Percentiles rank a stretch among this genome's conserved stretches.
Conservation (phyloP, 1,140 invertebrate species). For the Matsumurasca onukii region DNA sequence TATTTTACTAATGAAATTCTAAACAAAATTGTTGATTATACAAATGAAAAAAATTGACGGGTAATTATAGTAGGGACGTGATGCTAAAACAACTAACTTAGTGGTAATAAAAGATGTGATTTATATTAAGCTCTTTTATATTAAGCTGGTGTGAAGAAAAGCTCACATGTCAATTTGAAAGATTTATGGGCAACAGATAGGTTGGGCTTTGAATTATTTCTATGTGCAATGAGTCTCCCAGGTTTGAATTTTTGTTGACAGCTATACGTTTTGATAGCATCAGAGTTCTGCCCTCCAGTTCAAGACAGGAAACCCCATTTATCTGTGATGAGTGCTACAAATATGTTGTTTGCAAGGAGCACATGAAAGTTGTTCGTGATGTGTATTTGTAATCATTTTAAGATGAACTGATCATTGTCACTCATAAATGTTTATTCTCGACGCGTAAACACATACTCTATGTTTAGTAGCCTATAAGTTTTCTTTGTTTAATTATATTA, state of each 20-base stretch:
- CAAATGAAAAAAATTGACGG: not conserved
- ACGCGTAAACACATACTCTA: no score
- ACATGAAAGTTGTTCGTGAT: no score
- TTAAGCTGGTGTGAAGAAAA: not conserved
- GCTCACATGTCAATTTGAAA: not conserved
- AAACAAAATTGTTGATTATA: not conserved
- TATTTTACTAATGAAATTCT: not conserved
- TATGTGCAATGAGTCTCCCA: not conserved
- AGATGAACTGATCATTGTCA: no score
- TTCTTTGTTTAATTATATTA: no score
- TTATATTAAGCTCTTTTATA: not conserved
- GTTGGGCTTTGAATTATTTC: not conserved
- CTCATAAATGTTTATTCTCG: no score
- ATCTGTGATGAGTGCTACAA: no score
- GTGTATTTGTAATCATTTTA: no score
- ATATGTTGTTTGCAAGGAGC: no score
- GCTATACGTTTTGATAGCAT: slow-evolving; percentile 1
- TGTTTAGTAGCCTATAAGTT: no score
- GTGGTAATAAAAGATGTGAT: not conserved
- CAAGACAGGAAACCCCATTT: no score
- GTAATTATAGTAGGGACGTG: not conserved
- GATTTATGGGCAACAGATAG: not conserved
- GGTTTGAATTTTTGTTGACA: not conserved
- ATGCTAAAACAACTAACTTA: not conserved
- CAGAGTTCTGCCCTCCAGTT: no score